Conservation (phyloP, 2,113 vertebrate species). For the Penelope pileata region DNA sequence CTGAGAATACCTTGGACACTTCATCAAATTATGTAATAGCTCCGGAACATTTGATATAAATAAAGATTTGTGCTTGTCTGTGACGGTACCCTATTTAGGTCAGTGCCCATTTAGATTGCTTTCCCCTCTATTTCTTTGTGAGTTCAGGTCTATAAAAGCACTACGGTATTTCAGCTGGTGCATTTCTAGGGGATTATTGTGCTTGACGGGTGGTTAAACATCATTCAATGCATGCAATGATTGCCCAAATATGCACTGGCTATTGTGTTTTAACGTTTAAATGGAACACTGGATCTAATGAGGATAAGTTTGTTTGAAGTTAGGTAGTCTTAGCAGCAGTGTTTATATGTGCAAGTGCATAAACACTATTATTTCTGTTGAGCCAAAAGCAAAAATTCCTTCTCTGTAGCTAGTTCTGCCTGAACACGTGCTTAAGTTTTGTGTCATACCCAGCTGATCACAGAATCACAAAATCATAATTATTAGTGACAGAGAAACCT, state of each 20-base stretch:
- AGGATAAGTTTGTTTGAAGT: conserved; percentile 65
- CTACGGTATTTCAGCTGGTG: conserved; percentile 40
- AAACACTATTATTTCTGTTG: conserved; percentile 43
- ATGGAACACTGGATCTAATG: conserved; percentile 38
- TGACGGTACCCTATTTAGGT: conserved; percentile 15
- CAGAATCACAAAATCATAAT: conserved; percentile 6
- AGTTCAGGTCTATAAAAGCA: conserved; percentile 50
- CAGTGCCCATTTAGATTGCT: conserved; percentile 43
- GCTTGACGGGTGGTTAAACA: conserved; percentile 63
- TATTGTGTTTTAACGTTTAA: conserved; percentile 63
- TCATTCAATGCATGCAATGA: conserved; percentile 46
- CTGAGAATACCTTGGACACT: background rate
- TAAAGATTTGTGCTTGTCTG: background rate
- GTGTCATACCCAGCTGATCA: background rate
- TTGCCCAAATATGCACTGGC: conserved; percentile 64
- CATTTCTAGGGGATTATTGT: conserved; percentile 68
- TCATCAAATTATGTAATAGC: background rate
- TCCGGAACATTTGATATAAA: background rate
- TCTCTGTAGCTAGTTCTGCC: background rate
- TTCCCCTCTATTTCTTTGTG: conserved; percentile 51
- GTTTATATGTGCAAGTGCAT: conserved; percentile 20
- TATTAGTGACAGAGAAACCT: conserved; percentile 41
- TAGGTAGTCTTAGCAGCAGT: conserved; percentile 33
- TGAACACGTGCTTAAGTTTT: background rate
- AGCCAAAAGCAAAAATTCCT: conserved; percentile 27